Conservation (phyloP, 2,888 invertebrate species). For the Rhagonycha fulva region DNA sequence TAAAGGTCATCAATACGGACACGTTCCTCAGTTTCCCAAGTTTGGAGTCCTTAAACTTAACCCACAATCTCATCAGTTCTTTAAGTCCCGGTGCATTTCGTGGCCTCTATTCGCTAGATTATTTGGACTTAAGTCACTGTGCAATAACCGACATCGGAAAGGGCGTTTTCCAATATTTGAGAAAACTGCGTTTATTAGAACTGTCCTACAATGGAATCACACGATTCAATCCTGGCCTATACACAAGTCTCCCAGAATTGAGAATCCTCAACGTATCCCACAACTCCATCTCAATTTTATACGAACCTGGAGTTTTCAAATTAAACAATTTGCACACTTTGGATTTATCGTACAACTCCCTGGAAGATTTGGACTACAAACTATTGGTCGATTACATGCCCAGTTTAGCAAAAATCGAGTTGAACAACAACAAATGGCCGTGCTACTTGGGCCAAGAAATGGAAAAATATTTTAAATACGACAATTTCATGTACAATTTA, state of each 20-base stretch:
- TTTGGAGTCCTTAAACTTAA: conserved; percentile 42
- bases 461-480: conserved; percentile 44
- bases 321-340: conserved; percentile 47
- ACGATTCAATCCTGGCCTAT: conserved; percentile 45
- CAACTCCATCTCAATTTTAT: conserved; percentile 36
- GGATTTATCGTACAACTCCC: conserved; percentile 48
- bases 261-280: conserved; percentile 46
- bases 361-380: conserved; percentile 48
- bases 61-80: conserved; percentile 42
- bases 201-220: conserved; percentile 45
- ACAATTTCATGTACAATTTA: conserved; percentile 46
- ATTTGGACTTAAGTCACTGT: conserved; percentile 45
- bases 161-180: conserved; percentile 41
- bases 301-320: conserved; percentile 46
- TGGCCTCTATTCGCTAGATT: conserved; percentile 43
- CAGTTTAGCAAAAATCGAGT: conserved; percentile 42
- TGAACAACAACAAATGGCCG: conserved; percentile 46
- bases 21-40: conserved; percentile 37
- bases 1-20: conserved; percentile 35
- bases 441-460: conserved; percentile 50
- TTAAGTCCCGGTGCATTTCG: conserved; percentile 42
- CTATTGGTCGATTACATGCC: conserved; percentile 45
- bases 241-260: conserved; percentile 47
- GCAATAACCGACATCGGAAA: conserved; percentile 39
- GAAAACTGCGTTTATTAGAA: conserved; percentile 41